A percentile compares a stretch with the other conserved stretches of the same genome.
Evolutionary conservation across 2,888 invertebrate genomes (phyloP).

Genomic region (Sphinx pinastri): DNA sequence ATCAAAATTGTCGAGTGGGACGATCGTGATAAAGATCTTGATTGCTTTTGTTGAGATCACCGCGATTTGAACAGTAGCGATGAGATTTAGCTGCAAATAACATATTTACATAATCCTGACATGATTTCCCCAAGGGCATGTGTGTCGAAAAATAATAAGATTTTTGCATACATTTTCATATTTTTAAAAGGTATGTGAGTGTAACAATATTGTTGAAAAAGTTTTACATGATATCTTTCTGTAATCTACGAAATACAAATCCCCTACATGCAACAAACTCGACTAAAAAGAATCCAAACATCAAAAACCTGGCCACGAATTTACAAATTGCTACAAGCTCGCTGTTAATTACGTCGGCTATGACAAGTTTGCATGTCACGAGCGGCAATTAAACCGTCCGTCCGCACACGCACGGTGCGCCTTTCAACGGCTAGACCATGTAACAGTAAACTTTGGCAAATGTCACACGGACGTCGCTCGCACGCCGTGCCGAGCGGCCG

Average conservation of each 20-base stretch:
- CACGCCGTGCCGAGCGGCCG: not conserved
- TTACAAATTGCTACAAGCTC: slow-evolving; percentile 22
- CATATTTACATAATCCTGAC: not conserved
- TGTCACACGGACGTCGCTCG: slow-evolving; percentile 30
- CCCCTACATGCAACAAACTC: not conserved
- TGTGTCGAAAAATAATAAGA: no score
- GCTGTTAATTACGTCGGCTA: slow-evolving; percentile 17
- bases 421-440: slow-evolving; percentile 38
- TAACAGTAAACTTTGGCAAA: slow-evolving; percentile 44
- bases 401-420: slow-evolving; percentile 31
- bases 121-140: no score
- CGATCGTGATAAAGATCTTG: slow-evolving; percentile 3
- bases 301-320: not conserved
- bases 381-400: slow-evolving; percentile 13
- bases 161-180: no score
- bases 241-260: not conserved
- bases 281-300: slow-evolving; percentile 4
- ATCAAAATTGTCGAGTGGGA: slow-evolving; percentile 14
- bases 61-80: not conserved
- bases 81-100: not conserved
- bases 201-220: no score
- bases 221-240: no score
- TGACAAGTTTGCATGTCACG: slow-evolving; percentile 27
- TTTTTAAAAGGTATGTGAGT: no score
- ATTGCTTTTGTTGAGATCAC: not conserved